Percentiles rank a stretch among this genome's conserved stretches.
Conservation (phyloP, 2,113 vertebrate species). For the Turdus rufiventris region DNA sequence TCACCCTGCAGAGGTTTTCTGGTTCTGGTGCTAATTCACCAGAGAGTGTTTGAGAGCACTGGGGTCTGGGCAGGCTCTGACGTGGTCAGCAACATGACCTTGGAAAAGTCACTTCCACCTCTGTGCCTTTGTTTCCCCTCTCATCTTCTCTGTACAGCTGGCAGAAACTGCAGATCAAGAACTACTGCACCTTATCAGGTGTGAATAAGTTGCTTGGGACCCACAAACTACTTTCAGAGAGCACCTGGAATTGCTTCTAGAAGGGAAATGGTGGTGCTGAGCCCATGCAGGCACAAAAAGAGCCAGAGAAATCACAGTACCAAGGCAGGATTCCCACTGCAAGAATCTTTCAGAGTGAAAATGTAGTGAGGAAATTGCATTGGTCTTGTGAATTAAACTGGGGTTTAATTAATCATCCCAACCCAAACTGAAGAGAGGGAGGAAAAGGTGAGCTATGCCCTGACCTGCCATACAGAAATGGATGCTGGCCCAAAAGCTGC, state of each 20-base stretch:
- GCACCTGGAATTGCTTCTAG: background rate
- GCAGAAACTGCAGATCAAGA: background rate
- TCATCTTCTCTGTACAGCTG: background rate
- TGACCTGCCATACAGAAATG: background rate
- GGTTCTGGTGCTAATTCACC: background rate
- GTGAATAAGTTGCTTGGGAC: fast-evolving
- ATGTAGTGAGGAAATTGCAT: background rate
- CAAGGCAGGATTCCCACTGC: background rate
- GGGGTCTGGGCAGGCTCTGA: background rate
- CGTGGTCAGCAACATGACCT: background rate
- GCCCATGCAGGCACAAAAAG: background rate
- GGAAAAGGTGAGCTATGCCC: background rate
- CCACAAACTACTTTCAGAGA: background rate
- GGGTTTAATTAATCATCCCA: background rate
- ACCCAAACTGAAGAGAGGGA: background rate
- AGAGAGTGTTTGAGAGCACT: background rate
- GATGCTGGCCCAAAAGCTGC: background rate
- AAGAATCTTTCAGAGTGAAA: background rate
- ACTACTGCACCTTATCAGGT: background rate
- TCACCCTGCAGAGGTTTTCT: slow-evolving; percentile 30
- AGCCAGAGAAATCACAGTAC: background rate
- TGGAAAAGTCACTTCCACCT: background rate
- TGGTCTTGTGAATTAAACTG: background rate
- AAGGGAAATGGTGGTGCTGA: background rate
- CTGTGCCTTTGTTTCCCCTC: background rate